Base-by-base conservation (phyloP, 92 coral and sea anemone genomes). In the Epizoanthus scotinus region DNA sequence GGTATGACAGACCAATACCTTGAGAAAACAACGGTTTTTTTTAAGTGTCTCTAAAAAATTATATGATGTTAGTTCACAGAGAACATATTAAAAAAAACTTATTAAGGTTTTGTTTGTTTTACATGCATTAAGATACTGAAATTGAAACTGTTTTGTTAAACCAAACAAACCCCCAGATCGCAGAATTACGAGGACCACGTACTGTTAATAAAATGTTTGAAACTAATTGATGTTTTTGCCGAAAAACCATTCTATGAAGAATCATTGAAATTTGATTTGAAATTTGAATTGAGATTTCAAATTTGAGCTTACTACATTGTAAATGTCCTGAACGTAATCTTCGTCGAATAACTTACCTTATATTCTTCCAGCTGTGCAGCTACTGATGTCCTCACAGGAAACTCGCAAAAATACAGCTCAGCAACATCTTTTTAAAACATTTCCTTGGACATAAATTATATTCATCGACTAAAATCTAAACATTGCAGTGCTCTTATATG, bases 81-180 rank as follows among this genome's bases (percentile, higher is more conserved):
- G 38, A 25, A 27, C 18, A 8, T 64, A 27, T 38, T 64, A 27
- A 64, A 64, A 64, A 3, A 64, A 38, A 29, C 52, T 9, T 47
- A 47, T 34, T 34, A 47, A 47, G 0, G 52, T 47, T 10, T 47
- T 47, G 52, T 64, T 34, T 64, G 22, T 29, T 29, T n/a, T n/a
- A n/a, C n/a, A n/a, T n/a, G n/a, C 8, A 17, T 18, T 29, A 20
- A 29, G 2, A 17, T 15, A 64, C 29, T 64, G 42, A 29, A 64
- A 25, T 26, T 62, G 70, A 64, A 21, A 64, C 21, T 64, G 22
- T 27, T 64, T 64, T 47, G 44, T 64, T 64, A 64, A 28, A 34
- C 10, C 70, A 29, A 64, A 27, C 8, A 44, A 5, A 38, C 22
- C 36, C 36, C 8, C 8, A 31, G 22, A 29, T 64, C 70, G 36